phyloP scores from a whole-genome alignment of 2,113 vertebrate genomes.

The Antigone vipio region DNA sequence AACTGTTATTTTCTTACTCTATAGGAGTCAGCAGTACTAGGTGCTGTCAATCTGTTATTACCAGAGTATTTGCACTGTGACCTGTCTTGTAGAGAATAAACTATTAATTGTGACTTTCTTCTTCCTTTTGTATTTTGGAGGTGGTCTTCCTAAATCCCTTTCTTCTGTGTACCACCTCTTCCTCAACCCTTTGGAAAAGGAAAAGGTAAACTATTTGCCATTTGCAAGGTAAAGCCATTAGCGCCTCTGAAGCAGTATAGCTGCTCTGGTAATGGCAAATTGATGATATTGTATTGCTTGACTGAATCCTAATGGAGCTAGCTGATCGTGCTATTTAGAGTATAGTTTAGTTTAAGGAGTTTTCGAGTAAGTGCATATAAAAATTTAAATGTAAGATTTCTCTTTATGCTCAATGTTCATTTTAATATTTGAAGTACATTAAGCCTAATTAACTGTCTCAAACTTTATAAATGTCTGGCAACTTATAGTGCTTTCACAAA shows the following conservation, averaged over 20 bases:
- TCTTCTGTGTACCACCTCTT: slow-evolving; percentile 66
- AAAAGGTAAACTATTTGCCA: slow-evolving; percentile 65
- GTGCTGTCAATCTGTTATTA: slow-evolving; percentile 44
- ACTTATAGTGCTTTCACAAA: background rate
- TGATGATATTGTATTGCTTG: slow-evolving; percentile 23
- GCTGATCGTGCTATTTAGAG: background rate
- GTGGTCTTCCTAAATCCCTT: slow-evolving; percentile 64
- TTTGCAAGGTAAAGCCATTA: slow-evolving; percentile 48
- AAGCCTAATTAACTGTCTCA: background rate
- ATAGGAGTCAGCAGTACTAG: background rate
- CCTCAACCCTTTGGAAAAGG: slow-evolving; percentile 59
- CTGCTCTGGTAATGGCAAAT: slow-evolving; percentile 64
- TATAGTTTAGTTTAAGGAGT: background rate
- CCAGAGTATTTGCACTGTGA: slow-evolving; percentile 44
- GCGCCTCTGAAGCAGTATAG: slow-evolving; percentile 30
- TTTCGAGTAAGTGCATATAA: background rate
- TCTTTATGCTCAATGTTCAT: background rate
- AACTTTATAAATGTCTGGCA: background rate
- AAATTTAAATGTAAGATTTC: background rate
- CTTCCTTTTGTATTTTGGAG: slow-evolving; percentile 65
- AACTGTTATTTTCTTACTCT: background rate
- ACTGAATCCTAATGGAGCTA: background rate
- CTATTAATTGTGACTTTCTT: slow-evolving; percentile 50
- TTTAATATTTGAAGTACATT: background rate
- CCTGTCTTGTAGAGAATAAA: background rate